Evolutionary conservation across 2,113 vertebrate species (phyloP).

Genomic region (Penelope pileata): DNA sequence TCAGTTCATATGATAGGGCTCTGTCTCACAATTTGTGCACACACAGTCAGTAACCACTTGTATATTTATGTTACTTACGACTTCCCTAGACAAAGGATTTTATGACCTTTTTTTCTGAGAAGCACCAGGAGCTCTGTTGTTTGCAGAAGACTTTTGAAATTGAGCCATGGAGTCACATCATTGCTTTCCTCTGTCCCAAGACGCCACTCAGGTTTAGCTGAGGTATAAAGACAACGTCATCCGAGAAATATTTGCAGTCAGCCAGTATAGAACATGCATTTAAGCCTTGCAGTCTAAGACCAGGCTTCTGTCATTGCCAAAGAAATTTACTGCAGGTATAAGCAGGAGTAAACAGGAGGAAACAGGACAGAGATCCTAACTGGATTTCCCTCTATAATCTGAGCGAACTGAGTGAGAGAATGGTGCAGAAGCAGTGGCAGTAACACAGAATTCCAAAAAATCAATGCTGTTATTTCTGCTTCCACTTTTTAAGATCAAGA

Average conservation of each 20-base stretch:
- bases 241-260: not conserved
- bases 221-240: not conserved
- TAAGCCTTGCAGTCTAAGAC: not conserved
- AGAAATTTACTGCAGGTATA: not conserved
- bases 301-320: not conserved
- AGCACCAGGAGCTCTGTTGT: constrained; percentile 6
- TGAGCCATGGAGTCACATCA: not conserved
- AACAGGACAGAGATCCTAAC: not conserved
- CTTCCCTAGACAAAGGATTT: constrained; percentile 10
- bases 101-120: constrained; percentile 27
- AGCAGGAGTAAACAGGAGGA: not conserved
- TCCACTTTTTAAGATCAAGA: constrained; percentile 25
- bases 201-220: not conserved
- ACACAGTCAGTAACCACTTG: not conserved
- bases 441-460: not conserved
- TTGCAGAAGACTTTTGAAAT: constrained; percentile 33
- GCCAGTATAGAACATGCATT: not conserved
- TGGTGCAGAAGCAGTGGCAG: not conserved
- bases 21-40: not conserved
- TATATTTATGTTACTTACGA: constrained; percentile 15
- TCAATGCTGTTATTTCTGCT: constrained; percentile 7
- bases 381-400: not conserved
- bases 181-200: not conserved
- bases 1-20: not conserved
- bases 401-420: rapidly evolving